Conservation (phyloP, 92 coral and sea anemone genomes). For the Epizoanthus ramosus region DNA sequence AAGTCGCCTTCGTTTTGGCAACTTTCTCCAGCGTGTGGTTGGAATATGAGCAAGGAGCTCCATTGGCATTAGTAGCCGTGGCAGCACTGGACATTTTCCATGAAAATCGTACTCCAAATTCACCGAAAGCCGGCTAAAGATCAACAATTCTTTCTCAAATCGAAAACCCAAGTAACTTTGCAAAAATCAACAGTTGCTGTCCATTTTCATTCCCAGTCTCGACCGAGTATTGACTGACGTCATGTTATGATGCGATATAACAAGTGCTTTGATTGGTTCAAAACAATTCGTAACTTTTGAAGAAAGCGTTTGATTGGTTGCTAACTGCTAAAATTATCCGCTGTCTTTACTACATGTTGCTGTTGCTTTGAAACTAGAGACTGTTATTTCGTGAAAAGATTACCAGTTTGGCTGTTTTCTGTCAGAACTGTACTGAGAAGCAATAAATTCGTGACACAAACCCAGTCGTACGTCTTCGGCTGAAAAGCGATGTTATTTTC, state of each 20-base stretch:
- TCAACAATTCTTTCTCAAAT: constrained; percentile 24
- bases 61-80: constrained; percentile 84
- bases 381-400: too few species aligned
- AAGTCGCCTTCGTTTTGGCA: constrained; percentile 93
- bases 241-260: background rate
- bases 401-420: too few species aligned
- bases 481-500: too few species aligned
- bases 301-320: background rate
- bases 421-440: too few species aligned
- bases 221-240: constrained; percentile 35
- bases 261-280: constrained; percentile 19
- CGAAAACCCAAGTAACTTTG: constrained; percentile 6
- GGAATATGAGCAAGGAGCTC: constrained; percentile 80
- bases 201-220: constrained; percentile 41
- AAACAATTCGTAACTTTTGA: background rate
- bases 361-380: too few species aligned
- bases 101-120: constrained; percentile 36
- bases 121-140: constrained; percentile 47
- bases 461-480: too few species aligned
- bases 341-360: too few species aligned
- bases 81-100: constrained; percentile 74
- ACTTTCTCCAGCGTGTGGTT: constrained; percentile 98
- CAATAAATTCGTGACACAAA: too few species aligned
- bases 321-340: too few species aligned
- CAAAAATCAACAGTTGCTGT: constrained; percentile 45